Percentiles rank a stretch among this genome's conserved stretches.
Evolutionary conservation across 2,888 invertebrate species (phyloP).

Genomic region (Candidula unifasciata): DNA sequence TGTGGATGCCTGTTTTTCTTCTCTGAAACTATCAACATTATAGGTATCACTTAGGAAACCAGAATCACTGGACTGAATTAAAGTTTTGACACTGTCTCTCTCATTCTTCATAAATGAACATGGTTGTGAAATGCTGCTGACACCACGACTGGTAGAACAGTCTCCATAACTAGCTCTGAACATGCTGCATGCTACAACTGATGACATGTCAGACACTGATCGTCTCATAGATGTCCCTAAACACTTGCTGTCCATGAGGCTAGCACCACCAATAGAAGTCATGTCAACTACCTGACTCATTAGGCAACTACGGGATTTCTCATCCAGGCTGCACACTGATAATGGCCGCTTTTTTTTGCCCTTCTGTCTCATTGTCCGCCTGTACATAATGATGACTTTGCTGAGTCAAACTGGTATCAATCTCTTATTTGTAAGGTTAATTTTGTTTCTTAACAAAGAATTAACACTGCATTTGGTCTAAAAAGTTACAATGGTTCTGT

Average conservation of each 20-base stretch:
- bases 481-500: neutral
- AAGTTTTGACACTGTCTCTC: neutral
- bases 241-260: neutral
- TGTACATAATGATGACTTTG: slow-evolving; percentile 40
- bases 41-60: slow-evolving; percentile 27
- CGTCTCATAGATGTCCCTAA: slow-evolving; percentile 13
- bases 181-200: slow-evolving; percentile 27
- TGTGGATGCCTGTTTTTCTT: slow-evolving; percentile 13
- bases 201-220: slow-evolving; percentile 25
- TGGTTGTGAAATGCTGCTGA: neutral
- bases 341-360: slow-evolving; percentile 45
- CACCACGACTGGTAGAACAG: neutral
- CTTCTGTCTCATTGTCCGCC: slow-evolving; percentile 45
- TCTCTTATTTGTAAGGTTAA: neutral
- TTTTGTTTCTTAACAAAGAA: neutral
- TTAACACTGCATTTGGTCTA: neutral
- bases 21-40: slow-evolving; percentile 33
- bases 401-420: neutral
- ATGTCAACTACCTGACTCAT: slow-evolving; percentile 48
- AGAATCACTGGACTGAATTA: slow-evolving; percentile 37
- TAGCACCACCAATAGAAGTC: slow-evolving; percentile 1
- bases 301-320: slow-evolving; percentile 36
- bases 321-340: slow-evolving; percentile 44
- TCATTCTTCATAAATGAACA: neutral
- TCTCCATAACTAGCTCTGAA: slow-evolving; percentile 13